Evolutionary conservation across 2,888 invertebrate species (phyloP).

Genomic region (Amphipyra berbera): DNA sequence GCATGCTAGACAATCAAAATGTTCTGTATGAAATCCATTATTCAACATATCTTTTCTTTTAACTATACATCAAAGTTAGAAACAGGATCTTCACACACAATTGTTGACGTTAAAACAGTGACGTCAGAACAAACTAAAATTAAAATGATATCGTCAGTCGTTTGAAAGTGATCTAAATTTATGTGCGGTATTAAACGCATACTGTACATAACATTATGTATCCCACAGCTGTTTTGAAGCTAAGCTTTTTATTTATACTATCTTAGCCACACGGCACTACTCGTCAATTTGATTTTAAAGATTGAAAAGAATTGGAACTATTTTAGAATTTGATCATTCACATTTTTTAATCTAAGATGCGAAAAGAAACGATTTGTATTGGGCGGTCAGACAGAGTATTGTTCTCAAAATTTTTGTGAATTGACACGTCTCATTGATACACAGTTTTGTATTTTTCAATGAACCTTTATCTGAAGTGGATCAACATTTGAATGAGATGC

Average conservation of each 20-base stretch:
- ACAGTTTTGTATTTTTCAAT: neutral
- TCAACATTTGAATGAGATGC: too few relatives aligned
- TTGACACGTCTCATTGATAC: neutral
- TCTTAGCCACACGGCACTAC: slow-evolving; percentile 55
- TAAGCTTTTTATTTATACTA: slow-evolving; percentile 59
- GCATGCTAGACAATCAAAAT: too few relatives aligned
- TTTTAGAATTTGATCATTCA: slow-evolving; percentile 16
- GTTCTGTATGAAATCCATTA: too few relatives aligned
- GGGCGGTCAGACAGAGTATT: too few relatives aligned
- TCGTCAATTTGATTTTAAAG: slow-evolving; percentile 26
- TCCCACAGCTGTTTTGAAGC: slow-evolving; percentile 53
- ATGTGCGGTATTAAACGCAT: slow-evolving; percentile 45
- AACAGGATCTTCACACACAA: slow-evolving; percentile 28
- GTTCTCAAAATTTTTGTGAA: neutral
- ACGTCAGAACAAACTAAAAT: slow-evolving; percentile 36
- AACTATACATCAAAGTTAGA: slow-evolving; percentile 6
- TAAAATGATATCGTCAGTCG: slow-evolving; percentile 34
- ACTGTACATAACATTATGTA: slow-evolving; percentile 33
- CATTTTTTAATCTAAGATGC: neutral
- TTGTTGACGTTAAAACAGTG: slow-evolving; percentile 33
- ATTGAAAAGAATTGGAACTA: slow-evolving; percentile 13
- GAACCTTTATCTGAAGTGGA: neutral
- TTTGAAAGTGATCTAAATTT: slow-evolving; percentile 56
- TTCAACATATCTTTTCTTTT: too few relatives aligned
- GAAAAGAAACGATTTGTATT: neutral